phyloP scores from a whole-genome alignment of 2,888 invertebrate species.

The Callyntrura sp. region DNA sequence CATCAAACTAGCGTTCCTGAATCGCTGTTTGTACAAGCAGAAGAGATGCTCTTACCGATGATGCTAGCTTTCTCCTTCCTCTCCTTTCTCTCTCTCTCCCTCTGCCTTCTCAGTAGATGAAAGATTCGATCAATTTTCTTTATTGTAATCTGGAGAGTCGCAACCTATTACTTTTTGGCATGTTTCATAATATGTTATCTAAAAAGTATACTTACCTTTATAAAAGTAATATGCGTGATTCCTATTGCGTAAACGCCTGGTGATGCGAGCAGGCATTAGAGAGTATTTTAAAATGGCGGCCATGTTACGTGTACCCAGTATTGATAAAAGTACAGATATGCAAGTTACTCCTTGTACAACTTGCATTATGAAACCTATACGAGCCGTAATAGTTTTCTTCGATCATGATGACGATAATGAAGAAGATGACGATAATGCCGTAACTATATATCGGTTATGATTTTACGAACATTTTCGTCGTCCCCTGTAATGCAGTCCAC shows the following conservation, averaged over 20 bases:
- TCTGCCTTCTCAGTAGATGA: conserved; percentile 66
- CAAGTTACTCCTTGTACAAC: neutral
- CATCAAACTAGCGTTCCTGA: neutral
- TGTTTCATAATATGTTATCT: conserved; percentile 60
- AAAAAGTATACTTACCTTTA: conserved; percentile 36
- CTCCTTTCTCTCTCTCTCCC: conserved; percentile 26
- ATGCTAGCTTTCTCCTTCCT: conserved; percentile 69
- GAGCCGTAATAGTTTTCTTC: conserved; percentile 35
- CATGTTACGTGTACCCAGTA: neutral
- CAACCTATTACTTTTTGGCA: conserved; percentile 74
- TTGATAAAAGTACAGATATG: neutral
- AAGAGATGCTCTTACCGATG: conserved; percentile 50
- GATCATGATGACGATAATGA: conserved; percentile 65
- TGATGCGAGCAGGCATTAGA: neutral
- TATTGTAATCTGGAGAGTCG: conserved; percentile 76
- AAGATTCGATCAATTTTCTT: conserved; percentile 79
- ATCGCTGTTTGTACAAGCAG: conserved; percentile 13
- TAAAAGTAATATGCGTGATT: neutral
- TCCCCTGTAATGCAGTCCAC: conserved; percentile 44
- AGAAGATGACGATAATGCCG: conserved; percentile 73
- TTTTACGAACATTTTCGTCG: conserved; percentile 56
- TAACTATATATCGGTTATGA: conserved; percentile 74
- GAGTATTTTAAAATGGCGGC: conserved; percentile 25
- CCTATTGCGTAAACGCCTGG: neutral
- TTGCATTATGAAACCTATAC: no score